These are phyloP conservation scores for Chinchilla lanigera DNA, from an alignment of 2,113 vertebrate species.

Conservation along the genomic window DNA sequence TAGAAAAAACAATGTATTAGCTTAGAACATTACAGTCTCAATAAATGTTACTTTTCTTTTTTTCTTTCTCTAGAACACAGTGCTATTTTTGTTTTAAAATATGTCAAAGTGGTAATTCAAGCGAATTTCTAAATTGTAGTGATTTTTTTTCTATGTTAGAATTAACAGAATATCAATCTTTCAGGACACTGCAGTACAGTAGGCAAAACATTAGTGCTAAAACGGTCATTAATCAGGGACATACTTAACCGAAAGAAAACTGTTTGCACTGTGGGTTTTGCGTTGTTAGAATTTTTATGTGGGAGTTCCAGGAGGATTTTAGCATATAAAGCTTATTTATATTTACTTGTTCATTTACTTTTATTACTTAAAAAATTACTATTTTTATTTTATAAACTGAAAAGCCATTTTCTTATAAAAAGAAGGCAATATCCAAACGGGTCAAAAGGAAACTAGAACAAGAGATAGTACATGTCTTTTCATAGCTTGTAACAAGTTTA, in stretches of 20 bases:
- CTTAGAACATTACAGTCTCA: not conserved
- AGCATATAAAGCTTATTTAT: not conserved
- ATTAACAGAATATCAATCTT: conserved; percentile 34
- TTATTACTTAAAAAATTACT: conserved; percentile 3
- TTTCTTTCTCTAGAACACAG: not conserved
- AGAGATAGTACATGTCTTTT: not conserved
- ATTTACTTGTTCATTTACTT: not conserved
- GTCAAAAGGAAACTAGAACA: not conserved
- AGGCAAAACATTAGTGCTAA: not conserved
- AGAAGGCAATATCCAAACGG: not conserved
- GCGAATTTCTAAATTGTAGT: conserved; percentile 25
- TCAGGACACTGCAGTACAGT: not conserved
- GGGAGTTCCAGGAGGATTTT: not conserved
- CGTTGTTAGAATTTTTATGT: not conserved
- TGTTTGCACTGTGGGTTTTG: not conserved
- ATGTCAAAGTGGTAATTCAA: not conserved
- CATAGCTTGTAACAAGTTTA: not conserved
- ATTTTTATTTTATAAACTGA: conserved; percentile 16
- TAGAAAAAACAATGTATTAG: conserved; percentile 3
- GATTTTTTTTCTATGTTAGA: conserved; percentile 15
- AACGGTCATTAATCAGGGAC: conserved; percentile 3
- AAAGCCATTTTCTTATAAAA: not conserved
- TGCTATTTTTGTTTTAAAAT: conserved; percentile 40
- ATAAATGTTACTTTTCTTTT: not conserved
- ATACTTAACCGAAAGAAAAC: not conserved